These are phyloP conservation scores for Ciona savignyi DNA, from an alignment of 23 tunicate genomes.

Conservation along the genomic window DNA sequence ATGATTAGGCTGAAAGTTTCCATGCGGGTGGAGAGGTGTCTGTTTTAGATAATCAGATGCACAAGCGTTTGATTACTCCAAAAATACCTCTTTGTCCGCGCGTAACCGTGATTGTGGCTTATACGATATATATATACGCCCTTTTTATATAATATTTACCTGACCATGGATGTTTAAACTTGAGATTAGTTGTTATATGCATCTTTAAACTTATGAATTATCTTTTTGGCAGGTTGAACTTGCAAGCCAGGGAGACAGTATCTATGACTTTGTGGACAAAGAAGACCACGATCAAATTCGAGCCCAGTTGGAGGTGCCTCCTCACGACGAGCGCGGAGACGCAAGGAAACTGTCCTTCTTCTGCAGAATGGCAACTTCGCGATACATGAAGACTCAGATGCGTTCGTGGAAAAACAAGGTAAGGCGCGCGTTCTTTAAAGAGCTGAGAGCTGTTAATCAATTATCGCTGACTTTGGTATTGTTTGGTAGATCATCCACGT, in stretches of 20 bases:
- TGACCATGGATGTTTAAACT: no score
- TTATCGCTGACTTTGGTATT: neutral
- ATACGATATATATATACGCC: no score
- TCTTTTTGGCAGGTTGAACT: conserved; percentile 65
- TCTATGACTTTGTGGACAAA: conserved; percentile 89
- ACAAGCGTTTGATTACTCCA: no score
- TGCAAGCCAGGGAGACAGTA: conserved; percentile 97
- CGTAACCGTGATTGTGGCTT: no score
- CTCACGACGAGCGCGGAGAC: conserved; percentile 65
- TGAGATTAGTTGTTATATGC: no score
- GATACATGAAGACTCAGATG: conserved; percentile 98
- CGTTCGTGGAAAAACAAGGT: conserved; percentile 97
- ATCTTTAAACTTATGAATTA: neutral
- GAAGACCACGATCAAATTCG: conserved; percentile 95
- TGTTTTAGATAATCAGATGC: no score
- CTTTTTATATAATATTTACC: no score
- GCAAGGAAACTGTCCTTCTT: conserved; percentile 76
- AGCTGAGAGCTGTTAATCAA: neutral
- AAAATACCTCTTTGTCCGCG: no score
- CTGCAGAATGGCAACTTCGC: conserved; percentile 92
- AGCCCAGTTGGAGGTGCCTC: conserved; percentile 78
- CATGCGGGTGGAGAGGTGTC: no score
- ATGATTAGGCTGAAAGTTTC: no score
- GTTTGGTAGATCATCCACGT: conserved; percentile 75
- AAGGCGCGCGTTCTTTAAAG: neutral